Conservation (phyloP, 2,888 invertebrate genomes). For the Heliconius ethilla region DNA sequence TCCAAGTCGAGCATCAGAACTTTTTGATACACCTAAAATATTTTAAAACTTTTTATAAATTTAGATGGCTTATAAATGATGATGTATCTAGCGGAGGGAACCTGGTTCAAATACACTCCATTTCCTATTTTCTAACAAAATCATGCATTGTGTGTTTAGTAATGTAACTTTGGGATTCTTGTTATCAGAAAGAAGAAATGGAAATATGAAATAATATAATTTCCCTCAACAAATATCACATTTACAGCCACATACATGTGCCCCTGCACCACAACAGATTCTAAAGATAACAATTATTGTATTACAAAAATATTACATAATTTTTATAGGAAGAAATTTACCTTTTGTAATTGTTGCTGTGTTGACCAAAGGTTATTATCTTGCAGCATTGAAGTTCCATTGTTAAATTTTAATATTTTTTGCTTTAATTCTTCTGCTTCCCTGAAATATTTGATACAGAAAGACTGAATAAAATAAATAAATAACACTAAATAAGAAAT, state of each 20-base stretch:
- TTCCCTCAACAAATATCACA: too few relatives aligned
- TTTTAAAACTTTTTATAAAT: not conserved
- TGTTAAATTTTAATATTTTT: conserved; percentile 85
- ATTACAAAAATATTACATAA: conserved; percentile 1
- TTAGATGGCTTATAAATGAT: not conserved
- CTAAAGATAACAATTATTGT: not conserved
- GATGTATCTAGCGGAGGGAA: too few relatives aligned
- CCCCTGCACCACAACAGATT: not conserved
- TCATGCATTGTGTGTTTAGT: too few relatives aligned
- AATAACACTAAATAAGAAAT: not conserved
- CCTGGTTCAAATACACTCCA: too few relatives aligned
- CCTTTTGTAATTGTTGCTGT: conserved; percentile 78
- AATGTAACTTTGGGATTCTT: too few relatives aligned
- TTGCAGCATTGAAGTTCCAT: conserved; percentile 76
- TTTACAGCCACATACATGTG: too few relatives aligned
- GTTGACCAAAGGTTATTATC: conserved; percentile 72
- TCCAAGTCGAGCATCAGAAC: conserved; percentile 90
- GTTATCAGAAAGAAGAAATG: too few relatives aligned
- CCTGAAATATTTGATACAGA: conserved; percentile 62
- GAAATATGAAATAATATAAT: too few relatives aligned
- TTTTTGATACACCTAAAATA: conserved; percentile 84
- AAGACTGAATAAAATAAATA: not conserved
- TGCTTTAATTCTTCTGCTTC: conserved; percentile 89
- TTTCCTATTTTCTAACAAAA: too few relatives aligned
- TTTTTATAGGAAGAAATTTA: conserved; percentile 42